These are phyloP conservation scores for Kryptopterus vitreolus DNA, from an alignment of 2,797 vertebrate species.

Conservation along the genomic window DNA sequence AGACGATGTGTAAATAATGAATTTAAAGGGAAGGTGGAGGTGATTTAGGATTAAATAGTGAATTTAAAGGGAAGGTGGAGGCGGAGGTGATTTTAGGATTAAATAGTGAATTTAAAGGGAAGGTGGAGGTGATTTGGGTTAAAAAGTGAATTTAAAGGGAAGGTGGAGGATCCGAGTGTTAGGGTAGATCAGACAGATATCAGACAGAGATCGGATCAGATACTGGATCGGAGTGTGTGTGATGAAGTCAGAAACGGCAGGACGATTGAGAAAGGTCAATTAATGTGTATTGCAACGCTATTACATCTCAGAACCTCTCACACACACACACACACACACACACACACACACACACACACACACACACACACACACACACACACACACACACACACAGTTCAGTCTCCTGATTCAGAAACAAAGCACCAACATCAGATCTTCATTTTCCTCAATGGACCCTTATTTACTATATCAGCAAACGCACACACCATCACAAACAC, in stretches of 20 bases:
- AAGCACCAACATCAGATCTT: background rate
- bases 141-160: background rate
- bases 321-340: background rate
- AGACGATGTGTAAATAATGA: too few relatives aligned
- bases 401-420: background rate
- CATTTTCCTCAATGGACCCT: conserved; percentile 1
- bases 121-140: background rate
- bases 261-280: too few relatives aligned
- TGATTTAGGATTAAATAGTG: background rate
- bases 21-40: background rate
- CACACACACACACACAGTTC: conserved; percentile 6
- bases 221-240: background rate
- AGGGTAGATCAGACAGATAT: background rate
- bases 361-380: conserved; percentile 2
- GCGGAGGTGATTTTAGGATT: conserved; percentile 12
- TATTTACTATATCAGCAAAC: background rate
- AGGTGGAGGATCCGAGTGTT: too few relatives aligned
- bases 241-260: background rate
- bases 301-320: background rate
- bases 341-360: background rate
- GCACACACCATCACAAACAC: too few relatives aligned
- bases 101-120: conserved; percentile 4
- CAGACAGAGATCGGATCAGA: background rate
- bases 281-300: background rate
- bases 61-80: background rate